Base-by-base conservation (phyloP, 2,888 invertebrate genomes). In the Caenorhabditis auriculariae region DNA sequence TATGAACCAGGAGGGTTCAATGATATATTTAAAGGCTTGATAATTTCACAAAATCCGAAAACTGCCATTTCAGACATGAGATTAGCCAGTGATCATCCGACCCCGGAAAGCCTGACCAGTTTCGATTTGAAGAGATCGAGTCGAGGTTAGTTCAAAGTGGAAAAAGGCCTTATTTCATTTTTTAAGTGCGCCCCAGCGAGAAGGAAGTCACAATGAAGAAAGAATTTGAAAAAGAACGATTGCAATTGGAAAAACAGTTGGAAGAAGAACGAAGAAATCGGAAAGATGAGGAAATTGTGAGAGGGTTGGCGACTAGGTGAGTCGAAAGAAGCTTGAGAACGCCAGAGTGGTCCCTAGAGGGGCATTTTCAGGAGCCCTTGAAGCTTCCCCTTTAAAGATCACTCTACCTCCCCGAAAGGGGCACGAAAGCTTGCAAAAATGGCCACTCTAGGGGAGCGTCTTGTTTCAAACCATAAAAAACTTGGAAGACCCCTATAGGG, bases 261-360 rank as follows among this genome's bases (percentile, higher is more conserved):
- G 69, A 72, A 23, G 67, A 63, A 49, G 75, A 73, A 42, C 41
- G 72, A 29, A 58, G 62, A 23, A 72, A 70, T 21, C 59, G 70
- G 28, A 58, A 67, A 35, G 74, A 75, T 42, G 74, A 74, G 48
- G 71, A 74, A 51, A 70, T 71, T 37, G 72, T 72, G 15, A 59
- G 74, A 49, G 69, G 72, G 23, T 47, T 74, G 41, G 74, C 72
- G 0, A 74, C 74, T 3, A 50, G 72, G 67, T 68, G 41, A 38
- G 38, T n/a, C n/a, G n/a, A n/a, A n/a, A n/a, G n/a, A n/a, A n/a
- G n/a, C n/a, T n/a, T n/a, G n/a, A n/a, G n/a, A n/a, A n/a, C n/a
- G n/a, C n/a, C n/a, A n/a, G n/a, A n/a, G n/a, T n/a, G n/a, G n/a
- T n/a, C n/a, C n/a, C n/a, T n/a, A n/a, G n/a, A n/a, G n/a, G n/a